Evolutionary conservation across 2,888 invertebrate genomes (phyloP).

Genomic region (Rapana venosa): DNA sequence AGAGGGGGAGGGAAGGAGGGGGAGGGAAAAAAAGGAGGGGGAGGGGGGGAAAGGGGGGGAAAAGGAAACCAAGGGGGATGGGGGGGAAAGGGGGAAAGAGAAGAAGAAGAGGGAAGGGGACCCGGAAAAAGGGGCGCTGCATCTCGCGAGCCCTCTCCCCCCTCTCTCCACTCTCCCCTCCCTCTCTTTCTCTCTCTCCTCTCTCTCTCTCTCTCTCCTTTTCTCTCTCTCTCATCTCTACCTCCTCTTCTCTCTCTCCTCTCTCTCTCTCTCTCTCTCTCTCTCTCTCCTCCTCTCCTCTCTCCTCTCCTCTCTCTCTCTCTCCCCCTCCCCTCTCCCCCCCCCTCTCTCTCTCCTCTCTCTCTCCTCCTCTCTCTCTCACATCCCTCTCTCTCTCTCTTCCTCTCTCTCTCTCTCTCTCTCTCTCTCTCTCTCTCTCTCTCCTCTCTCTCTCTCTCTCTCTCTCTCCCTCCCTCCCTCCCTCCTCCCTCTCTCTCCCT

Average conservation of each 20-base stretch:
- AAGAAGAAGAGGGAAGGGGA: no score
- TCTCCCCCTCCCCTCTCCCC: background rate
- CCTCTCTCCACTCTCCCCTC: background rate
- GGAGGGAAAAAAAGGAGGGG: no score
- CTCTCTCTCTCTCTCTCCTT: no score
- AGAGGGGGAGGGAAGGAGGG: no score
- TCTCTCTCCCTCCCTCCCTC: no score
- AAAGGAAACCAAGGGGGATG: background rate
- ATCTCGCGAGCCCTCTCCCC: background rate
- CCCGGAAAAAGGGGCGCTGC: no score
- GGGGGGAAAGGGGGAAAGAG: no score
- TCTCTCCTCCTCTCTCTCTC: background rate
- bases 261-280: background rate
- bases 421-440: no score
- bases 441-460: background rate
- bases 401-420: background rate
- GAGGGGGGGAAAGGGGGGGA: no score
- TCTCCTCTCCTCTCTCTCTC: conserved; percentile 1
- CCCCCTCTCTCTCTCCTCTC: background rate
- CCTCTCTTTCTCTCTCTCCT: background rate
- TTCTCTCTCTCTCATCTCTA: background rate
- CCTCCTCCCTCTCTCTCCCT: no score
- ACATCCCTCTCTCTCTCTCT: background rate
- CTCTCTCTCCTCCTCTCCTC: background rate
- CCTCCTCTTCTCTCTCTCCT: background rate